Evolutionary conservation across 1,140 invertebrate genomes (phyloP), one percentile per base, ranked within the genome.

Genomic region (Trichonephila clavata): DNA sequence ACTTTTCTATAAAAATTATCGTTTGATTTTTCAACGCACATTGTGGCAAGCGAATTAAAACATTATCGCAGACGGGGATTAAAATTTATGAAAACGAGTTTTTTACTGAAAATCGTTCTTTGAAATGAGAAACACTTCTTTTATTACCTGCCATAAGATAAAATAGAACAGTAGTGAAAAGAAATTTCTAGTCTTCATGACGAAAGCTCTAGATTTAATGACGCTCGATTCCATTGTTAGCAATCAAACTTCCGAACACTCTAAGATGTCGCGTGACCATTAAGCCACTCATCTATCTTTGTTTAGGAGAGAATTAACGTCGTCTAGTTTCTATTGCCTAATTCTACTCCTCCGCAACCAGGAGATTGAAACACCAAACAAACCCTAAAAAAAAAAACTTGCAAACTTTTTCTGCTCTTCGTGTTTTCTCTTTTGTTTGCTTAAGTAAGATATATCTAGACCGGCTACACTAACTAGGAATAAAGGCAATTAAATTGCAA

Each of bases 181-280:
- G 71, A 32, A 77, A 32, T 32, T 13, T 32, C 27, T 32, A 16
- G 18, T 27, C 27, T 18, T 3, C 27, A 84, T 84, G 50, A 84
- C 43, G 81, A 84, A 84, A 84, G 24, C n/a, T 24, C 43, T 21
- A 43, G 81, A 84, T 84, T 84, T 84, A 84, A 84, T 84, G 81
- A 84, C 81, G 43, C n/a, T 21, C 43, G 81, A 57, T 57, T 84
- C 81, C 43, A 84, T 84, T 84, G 50, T 84, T 84, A 20, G 81
- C 81, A 84, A 84, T 84, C 81, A 84, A 84, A 84, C 81, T 84
- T 84, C 57, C 81, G 81, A 59, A 84, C 81, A 84, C 81, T 84
- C 81, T 14, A 21, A 59, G 81, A 84, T 57, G 21, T 59, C 57
- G n/a, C 57, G 81, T 84, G 81, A 57, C 81, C 81, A 84, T 84